A percentile compares a stretch with the other conserved stretches of the same genome.
phyloP scores from a whole-genome alignment of 1,140 invertebrate species.

The Zaprionus davidi region DNA sequence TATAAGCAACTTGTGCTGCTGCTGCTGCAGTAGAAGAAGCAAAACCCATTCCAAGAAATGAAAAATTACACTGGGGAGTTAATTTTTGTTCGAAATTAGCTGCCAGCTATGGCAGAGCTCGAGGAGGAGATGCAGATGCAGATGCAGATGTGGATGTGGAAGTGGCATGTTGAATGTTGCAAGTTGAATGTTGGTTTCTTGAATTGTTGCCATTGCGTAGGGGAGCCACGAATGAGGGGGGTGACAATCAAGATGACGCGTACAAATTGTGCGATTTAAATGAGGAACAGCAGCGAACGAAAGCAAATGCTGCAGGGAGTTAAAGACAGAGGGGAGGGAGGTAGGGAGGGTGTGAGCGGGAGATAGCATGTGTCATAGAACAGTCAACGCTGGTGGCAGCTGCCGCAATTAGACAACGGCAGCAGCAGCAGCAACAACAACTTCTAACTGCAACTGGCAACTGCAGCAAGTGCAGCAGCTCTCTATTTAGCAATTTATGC shows the following conservation, averaged over 20 bases:
- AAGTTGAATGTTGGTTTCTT: constrained; percentile 18
- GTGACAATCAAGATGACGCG: constrained; percentile 64
- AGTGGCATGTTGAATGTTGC: constrained; percentile 22
- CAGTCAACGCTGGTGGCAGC: constrained; percentile 31
- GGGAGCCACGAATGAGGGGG: not conserved
- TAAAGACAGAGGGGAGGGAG: not conserved
- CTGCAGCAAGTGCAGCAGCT: not conserved
- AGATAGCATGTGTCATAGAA: constrained; percentile 15
- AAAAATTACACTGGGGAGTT: constrained; percentile 80
- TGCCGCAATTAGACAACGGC: constrained; percentile 35
- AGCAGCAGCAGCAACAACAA: not conserved
- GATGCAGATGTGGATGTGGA: constrained; percentile 14
- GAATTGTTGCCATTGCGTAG: constrained; percentile 4
- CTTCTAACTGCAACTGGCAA: constrained; percentile 10
- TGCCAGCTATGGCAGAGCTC: constrained; percentile 59
- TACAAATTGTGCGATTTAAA: constrained; percentile 77
- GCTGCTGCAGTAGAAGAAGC: constrained; percentile 25
- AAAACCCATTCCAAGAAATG: constrained; percentile 77
- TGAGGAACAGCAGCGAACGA: constrained; percentile 56
- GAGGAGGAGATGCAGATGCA: constrained; percentile 13
- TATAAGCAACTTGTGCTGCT: constrained; percentile 58
- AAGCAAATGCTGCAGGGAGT: constrained; percentile 5
- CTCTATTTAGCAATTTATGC: not conserved
- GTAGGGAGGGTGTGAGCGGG: not conserved
- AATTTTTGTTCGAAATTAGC: constrained; percentile 80